These are phyloP conservation scores for Drosophila setosimentum DNA, from an alignment of 2,888 invertebrate genomes.

Conservation along the genomic window DNA sequence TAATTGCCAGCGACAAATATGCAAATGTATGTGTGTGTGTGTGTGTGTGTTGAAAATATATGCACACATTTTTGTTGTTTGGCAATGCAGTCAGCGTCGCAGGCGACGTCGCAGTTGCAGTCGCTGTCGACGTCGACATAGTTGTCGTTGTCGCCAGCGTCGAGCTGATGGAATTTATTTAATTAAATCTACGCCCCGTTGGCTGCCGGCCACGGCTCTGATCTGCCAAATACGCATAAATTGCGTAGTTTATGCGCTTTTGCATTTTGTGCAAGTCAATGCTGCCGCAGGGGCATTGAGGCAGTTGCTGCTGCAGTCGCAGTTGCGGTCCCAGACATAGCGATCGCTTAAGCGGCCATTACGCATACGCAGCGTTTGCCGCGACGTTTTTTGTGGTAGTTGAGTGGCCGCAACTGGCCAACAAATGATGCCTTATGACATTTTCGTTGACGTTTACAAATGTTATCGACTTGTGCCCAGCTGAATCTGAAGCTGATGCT, in stretches of 20 bases:
- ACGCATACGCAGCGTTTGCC: constrained; percentile 59
- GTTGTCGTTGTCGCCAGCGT: constrained; percentile 29
- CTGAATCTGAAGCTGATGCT: constrained; percentile 17
- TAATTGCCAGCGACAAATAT: constrained; percentile 64
- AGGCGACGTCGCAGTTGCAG: constrained; percentile 4
- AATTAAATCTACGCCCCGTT: constrained; percentile 79
- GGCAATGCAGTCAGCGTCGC: background rate
- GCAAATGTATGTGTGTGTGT: constrained; percentile 69
- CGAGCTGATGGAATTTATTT: constrained; percentile 75
- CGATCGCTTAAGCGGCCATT: constrained; percentile 48
- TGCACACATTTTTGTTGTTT: constrained; percentile 63
- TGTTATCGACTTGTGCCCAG: constrained; percentile 26
- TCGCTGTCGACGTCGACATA: constrained; percentile 1
- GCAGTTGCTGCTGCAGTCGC: constrained; percentile 27
- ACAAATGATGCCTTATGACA: constrained; percentile 63
- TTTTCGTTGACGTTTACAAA: constrained; percentile 58
- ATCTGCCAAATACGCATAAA: constrained; percentile 74
- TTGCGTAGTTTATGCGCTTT: constrained; percentile 70
- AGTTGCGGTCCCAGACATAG: constrained; percentile 39
- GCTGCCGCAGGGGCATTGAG: constrained; percentile 35
- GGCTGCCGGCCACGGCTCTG: constrained; percentile 52
- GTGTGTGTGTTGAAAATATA: constrained; percentile 62
- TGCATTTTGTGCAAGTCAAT: background rate
- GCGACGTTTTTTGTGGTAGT: background rate
- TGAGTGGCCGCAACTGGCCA: constrained; percentile 32